Conservation (phyloP, 2,888 invertebrate species). For the Osmoderma eremita region DNA sequence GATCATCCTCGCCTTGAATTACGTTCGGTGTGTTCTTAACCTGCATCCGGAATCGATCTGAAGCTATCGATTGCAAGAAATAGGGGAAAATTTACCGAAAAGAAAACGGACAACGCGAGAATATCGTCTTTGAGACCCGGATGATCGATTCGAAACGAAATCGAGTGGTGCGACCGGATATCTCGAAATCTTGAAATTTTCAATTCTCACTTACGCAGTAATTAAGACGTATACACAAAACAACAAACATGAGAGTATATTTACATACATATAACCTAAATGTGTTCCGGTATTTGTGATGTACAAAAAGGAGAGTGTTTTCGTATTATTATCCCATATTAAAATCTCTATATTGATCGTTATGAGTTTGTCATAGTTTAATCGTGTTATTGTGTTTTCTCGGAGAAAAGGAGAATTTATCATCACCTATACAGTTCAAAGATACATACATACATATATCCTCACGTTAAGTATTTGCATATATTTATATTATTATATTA, state of each 20-base stretch:
- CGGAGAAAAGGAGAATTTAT: constrained; percentile 37
- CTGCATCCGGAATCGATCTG: constrained; percentile 55
- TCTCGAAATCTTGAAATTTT: constrained; percentile 43
- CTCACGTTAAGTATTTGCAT: constrained; percentile 32
- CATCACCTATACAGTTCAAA: constrained; percentile 45
- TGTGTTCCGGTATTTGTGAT: constrained; percentile 61
- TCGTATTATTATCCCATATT: constrained; percentile 32
- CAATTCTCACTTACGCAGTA: constrained; percentile 39
- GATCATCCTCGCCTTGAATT: constrained; percentile 36
- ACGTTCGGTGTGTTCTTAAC: constrained; percentile 42
- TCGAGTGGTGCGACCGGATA: constrained; percentile 26
- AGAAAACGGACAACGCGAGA: constrained; percentile 15
- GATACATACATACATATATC: constrained; percentile 34
- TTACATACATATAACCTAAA: constrained; percentile 52
- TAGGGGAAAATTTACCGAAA: constrained; percentile 42
- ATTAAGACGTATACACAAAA: neutral
- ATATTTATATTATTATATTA: constrained; percentile 31
- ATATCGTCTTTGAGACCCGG: no score
- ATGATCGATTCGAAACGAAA: neutral
- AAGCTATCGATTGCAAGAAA: constrained; percentile 57
- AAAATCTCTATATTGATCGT: constrained; percentile 40
- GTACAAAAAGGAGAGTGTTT: constrained; percentile 45
- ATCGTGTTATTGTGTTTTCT: constrained; percentile 40
- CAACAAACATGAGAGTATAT: constrained; percentile 15
- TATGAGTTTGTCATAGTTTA: constrained; percentile 42